Conservation (phyloP, 1,140 invertebrate genomes). For the Drosophila albomicans region DNA sequence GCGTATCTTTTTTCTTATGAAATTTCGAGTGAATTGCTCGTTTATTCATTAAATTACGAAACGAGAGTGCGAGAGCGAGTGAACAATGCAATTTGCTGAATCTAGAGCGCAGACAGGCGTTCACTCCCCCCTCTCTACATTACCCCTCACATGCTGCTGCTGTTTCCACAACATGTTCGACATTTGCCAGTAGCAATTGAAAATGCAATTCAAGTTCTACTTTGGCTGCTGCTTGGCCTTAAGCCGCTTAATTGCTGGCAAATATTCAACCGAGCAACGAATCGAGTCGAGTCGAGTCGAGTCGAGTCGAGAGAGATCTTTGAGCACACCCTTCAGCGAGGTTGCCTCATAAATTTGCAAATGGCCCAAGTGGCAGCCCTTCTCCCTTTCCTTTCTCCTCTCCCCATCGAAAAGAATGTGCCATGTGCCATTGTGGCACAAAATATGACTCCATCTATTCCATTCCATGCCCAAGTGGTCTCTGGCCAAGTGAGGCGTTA, state of each 20-base stretch:
- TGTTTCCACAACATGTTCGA: constrained; percentile 20
- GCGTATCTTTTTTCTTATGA: constrained; percentile 36
- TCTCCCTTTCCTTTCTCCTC: too few species aligned
- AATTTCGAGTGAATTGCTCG: constrained; percentile 52
- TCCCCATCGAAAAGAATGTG: constrained; percentile 16
- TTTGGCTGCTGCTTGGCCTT: constrained; percentile 26
- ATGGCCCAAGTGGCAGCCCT: constrained; percentile 17
- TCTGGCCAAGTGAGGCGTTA: constrained; percentile 62
- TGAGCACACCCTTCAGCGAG: constrained; percentile 20
- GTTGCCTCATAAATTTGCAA: constrained; percentile 63
- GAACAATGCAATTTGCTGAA: constrained; percentile 51
- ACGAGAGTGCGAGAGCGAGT: constrained; percentile 16
- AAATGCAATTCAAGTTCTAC: constrained; percentile 42
- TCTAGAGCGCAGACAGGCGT: neutral
- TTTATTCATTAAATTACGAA: constrained; percentile 61
- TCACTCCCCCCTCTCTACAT: neutral
- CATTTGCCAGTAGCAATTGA: constrained; percentile 33
- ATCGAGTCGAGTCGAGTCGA: neutral
- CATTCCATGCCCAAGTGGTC: constrained; percentile 1
- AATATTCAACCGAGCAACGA: constrained; percentile 31
- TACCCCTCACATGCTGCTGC: too few species aligned
- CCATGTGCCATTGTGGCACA: constrained; percentile 43
- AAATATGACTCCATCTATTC: constrained; percentile 11
- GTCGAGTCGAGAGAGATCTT: neutral
- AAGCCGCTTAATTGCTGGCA: constrained; percentile 75